phyloP scores from a whole-genome alignment of 1,140 invertebrate species.

The Diprion similis region DNA sequence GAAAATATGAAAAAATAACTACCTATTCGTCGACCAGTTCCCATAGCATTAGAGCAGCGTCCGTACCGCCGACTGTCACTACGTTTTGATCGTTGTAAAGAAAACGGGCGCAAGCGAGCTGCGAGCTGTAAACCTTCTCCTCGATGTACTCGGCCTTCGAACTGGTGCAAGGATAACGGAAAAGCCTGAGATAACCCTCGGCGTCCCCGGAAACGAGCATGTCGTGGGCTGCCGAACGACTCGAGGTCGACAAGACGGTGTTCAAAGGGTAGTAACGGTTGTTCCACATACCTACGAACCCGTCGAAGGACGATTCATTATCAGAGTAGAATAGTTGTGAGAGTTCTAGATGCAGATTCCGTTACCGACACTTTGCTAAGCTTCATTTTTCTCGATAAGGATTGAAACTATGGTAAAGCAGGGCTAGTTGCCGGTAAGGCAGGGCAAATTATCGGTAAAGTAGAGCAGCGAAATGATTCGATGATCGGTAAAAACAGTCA shows the following conservation, averaged over 20 bases:
- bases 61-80: conserved; percentile 88
- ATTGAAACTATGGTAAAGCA: no score
- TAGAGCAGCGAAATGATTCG: no score
- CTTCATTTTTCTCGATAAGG: neutral
- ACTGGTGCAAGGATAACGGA: conserved; percentile 84
- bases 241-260: conserved; percentile 80
- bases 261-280: conserved; percentile 86
- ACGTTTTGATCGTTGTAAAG: conserved; percentile 86
- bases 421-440: no score
- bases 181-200: conserved; percentile 89
- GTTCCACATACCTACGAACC: conserved; percentile 79
- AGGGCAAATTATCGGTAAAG: no score
- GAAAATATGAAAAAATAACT: neutral
- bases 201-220: conserved; percentile 88
- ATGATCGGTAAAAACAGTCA: no score
- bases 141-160: conserved; percentile 87
- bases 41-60: conserved; percentile 93
- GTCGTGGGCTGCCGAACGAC: conserved; percentile 81
- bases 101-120: conserved; percentile 83
- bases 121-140: conserved; percentile 88
- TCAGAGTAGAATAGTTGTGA: conserved; percentile 3
- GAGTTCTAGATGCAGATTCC: conserved; percentile 10
- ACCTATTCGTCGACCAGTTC: conserved; percentile 79
- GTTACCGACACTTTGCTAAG: no score
- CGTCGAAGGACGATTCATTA: conserved; percentile 22